phyloP scores from a whole-genome alignment of 1,140 invertebrate genomes.

The Drosophila obscura region DNA sequence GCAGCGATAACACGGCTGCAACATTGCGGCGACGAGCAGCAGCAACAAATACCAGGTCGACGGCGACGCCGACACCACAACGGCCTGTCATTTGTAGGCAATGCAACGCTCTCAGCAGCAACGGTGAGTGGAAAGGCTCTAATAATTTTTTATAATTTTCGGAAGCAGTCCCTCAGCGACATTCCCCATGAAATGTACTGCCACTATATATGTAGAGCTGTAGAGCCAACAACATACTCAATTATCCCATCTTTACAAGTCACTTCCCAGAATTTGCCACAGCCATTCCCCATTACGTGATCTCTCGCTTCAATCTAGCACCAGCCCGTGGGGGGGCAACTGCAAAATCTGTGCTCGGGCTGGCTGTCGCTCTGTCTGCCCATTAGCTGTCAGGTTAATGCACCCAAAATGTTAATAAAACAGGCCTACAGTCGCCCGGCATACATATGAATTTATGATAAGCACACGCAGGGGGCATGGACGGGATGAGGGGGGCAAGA shows the following conservation, averaged over 20 bases:
- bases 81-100: slow-evolving; percentile 83
- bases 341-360: slow-evolving; percentile 37
- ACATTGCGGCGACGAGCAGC: slow-evolving; percentile 4
- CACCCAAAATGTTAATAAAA: slow-evolving; percentile 80
- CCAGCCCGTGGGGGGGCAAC: slow-evolving; percentile 27
- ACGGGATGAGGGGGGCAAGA: background rate
- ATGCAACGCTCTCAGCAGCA: slow-evolving; percentile 83
- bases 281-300: slow-evolving; percentile 32
- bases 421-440: slow-evolving; percentile 33
- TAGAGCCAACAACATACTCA: slow-evolving; percentile 29
- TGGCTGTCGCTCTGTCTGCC: slow-evolving; percentile 26
- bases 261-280: slow-evolving; percentile 42
- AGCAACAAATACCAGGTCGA: slow-evolving; percentile 51
- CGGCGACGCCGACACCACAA: slow-evolving; percentile 60
- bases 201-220: background rate
- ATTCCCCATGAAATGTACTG: too few relatives aligned
- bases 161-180: slow-evolving; percentile 15
- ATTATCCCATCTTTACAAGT: slow-evolving; percentile 47
- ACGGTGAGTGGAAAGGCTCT: slow-evolving; percentile 70
- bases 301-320: slow-evolving; percentile 37
- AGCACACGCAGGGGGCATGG: slow-evolving; percentile 61
- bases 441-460: slow-evolving; percentile 78
- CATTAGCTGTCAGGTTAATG: slow-evolving; percentile 72
- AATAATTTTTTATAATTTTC: slow-evolving; percentile 11
- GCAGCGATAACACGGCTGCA: slow-evolving; percentile 31